These are phyloP conservation scores for Drosophila micromelanica DNA, from an alignment of 1,140 invertebrate genomes.

Conservation along the genomic window DNA sequence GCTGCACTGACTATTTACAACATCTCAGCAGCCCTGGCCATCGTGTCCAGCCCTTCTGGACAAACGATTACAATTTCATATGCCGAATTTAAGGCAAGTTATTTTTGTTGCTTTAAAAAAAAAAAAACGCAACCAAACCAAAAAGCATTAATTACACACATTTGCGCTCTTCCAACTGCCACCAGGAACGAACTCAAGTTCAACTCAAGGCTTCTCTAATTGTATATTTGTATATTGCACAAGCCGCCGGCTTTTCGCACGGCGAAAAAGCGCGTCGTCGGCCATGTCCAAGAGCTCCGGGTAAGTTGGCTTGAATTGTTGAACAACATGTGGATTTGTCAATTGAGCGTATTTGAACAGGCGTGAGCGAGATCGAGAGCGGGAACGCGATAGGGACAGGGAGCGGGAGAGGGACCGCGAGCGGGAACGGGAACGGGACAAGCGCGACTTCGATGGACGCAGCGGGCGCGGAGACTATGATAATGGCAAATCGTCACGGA, in stretches of 20 bases:
- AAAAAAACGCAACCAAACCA: neutral
- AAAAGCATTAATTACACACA: neutral
- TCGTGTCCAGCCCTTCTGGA: slow-evolving; percentile 1
- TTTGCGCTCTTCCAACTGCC: neutral
- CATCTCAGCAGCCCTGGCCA: neutral
- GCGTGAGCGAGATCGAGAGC: slow-evolving; percentile 64
- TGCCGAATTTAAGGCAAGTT: slow-evolving; percentile 4
- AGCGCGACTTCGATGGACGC: slow-evolving; percentile 45
- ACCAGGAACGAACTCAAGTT: neutral
- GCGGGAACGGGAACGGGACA: slow-evolving; percentile 54
- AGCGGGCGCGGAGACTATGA: slow-evolving; percentile 53
- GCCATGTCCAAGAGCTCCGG: slow-evolving; percentile 55
- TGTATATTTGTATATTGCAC: neutral
- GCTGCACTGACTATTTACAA: neutral
- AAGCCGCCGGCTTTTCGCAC: slow-evolving; percentile 21
- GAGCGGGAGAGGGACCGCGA: slow-evolving; percentile 51
- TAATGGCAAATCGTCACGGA: slow-evolving; percentile 59
- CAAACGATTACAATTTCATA: slow-evolving; percentile 23
- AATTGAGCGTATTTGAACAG: slow-evolving; percentile 4
- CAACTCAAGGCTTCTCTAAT: neutral
- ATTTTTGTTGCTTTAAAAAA: neutral
- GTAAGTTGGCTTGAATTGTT: slow-evolving; percentile 26
- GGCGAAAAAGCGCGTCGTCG: slow-evolving; percentile 13
- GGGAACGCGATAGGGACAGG: slow-evolving; percentile 58
- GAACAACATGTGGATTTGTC: neutral